Base-by-base conservation (phyloP, 2,888 invertebrate species). In the Drosophila macrothrix region DNA sequence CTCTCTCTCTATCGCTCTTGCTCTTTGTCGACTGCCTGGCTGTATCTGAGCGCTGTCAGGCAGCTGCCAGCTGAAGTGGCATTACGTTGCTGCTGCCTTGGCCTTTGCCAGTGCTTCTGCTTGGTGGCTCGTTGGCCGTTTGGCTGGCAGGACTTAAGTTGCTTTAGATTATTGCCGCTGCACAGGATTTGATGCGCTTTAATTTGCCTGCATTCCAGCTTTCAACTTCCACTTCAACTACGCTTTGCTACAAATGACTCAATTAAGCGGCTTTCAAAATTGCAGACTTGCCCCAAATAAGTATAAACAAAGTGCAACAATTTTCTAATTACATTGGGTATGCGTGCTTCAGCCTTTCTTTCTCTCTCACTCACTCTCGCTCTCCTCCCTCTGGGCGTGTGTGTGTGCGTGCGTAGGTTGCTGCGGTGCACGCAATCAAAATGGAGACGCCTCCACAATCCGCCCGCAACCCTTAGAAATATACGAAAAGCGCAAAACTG, bases 51-150 rank as follows among this genome's bases (percentile, higher is more conserved):
- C 84, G 81, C 79, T 91, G 92, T 91, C 91, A 90, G 91, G 78
- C 84, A 85, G 77, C 89, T 90, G 90, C 88, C 90, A 90, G 81
- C 79, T 88, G 79, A 91, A 90, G 89, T 90, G 91, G 87, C 89
- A 91, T 88, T 91, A 90, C 88, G 89, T 84, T 79, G 78, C 77
- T 71, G 54, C 61, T 56, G 63, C 66, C 46, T 16, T 25, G 16
- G 46, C 25, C 25, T 25, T 16, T 9, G 22, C 22, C 22, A 1
- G 25, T n/a, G 37, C 28, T 22, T 46, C 16, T 39, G 39, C 53
- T 49, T 14, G 60, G n/a, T 31, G 43, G 46, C 25, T 6, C 33
- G 54, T 63, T 31, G 50, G 28, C 63, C 68, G 71, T 66, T 78
- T 64, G 80, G 56, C 73, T 58, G 58, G 16, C 43, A 37, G 66